phyloP scores from a whole-genome alignment of 1,140 invertebrate species.

The Episyrphus balteatus region DNA sequence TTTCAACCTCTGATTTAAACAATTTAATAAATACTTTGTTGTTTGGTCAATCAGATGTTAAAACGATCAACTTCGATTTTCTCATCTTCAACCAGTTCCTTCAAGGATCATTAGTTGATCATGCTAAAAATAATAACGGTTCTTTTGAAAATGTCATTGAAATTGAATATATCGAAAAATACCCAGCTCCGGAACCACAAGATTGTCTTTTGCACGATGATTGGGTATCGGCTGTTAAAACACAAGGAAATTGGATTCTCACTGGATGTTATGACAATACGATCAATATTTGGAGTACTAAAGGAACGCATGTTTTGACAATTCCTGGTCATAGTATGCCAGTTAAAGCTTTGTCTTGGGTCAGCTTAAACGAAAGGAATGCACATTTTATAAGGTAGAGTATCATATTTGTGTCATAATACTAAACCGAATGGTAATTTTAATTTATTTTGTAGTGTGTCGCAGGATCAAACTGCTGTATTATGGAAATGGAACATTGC shows the following conservation, averaged over 20 bases:
- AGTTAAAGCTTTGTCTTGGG: slow-evolving; percentile 80
- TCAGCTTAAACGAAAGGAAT: slow-evolving; percentile 50
- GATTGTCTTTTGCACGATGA: slow-evolving; percentile 89
- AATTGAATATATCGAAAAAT: slow-evolving; percentile 81
- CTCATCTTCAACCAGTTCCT: slow-evolving; percentile 72
- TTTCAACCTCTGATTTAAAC: slow-evolving; percentile 61
- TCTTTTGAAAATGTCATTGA: slow-evolving; percentile 69
- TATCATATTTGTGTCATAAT: slow-evolving; percentile 3
- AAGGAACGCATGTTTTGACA: slow-evolving; percentile 70
- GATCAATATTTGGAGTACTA: slow-evolving; percentile 75
- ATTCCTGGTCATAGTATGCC: slow-evolving; percentile 78
- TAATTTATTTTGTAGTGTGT: slow-evolving; percentile 49
- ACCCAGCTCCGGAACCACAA: slow-evolving; percentile 78
- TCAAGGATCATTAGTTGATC: slow-evolving; percentile 44
- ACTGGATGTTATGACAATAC: slow-evolving; percentile 94
- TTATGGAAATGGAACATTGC: slow-evolving; percentile 80
- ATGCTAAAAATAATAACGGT: slow-evolving; percentile 53
- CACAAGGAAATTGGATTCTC: slow-evolving; percentile 69
- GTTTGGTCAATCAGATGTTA: slow-evolving; percentile 46
- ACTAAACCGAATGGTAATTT: too few species aligned
- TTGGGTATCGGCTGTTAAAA: slow-evolving; percentile 82
- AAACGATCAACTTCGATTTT: slow-evolving; percentile 76
- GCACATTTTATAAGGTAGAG: slow-evolving; percentile 64
- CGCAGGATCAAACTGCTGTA: slow-evolving; percentile 85
- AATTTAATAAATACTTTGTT: slow-evolving; percentile 70